These are phyloP conservation scores for Pinna nobilis DNA, from an alignment of 1,140 invertebrate genomes.

Conservation along the genomic window DNA sequence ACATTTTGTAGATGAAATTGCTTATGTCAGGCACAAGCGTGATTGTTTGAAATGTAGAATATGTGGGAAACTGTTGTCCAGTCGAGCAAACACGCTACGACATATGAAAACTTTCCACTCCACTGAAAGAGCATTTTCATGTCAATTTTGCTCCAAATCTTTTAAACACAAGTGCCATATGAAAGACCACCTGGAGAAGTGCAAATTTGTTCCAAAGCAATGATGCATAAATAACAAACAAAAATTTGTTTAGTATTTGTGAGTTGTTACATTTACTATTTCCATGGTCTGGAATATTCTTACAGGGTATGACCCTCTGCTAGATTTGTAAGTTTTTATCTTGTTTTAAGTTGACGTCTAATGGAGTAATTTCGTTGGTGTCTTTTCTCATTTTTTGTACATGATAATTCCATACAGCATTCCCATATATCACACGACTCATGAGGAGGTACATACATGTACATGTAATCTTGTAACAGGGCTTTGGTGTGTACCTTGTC, in stretches of 20 bases:
- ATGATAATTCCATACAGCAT: neutral
- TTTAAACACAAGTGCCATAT: neutral
- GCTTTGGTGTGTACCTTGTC: too few species aligned
- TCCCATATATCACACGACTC: neutral
- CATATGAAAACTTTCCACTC: neutral
- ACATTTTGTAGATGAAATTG: neutral
- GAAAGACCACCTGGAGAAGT: neutral
- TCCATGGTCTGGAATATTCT: neutral
- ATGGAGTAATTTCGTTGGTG: neutral
- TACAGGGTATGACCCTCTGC: neutral
- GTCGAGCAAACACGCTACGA: neutral
- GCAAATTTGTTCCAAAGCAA: neutral
- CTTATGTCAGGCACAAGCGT: neutral
- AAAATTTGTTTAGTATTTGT: neutral
- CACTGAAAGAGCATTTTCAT: neutral
- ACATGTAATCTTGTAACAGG: too few species aligned
- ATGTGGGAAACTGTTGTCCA: neutral
- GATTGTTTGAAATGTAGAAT: neutral
- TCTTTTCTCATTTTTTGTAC: neutral
- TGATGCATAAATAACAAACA: neutral
- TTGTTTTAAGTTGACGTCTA: neutral
- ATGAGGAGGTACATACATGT: too few species aligned
- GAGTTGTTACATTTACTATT: neutral
- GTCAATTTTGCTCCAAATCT: neutral
- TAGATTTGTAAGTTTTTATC: neutral